Base-by-base conservation (phyloP, 2,113 vertebrate genomes). In the Ceyx cyanopectus region DNA sequence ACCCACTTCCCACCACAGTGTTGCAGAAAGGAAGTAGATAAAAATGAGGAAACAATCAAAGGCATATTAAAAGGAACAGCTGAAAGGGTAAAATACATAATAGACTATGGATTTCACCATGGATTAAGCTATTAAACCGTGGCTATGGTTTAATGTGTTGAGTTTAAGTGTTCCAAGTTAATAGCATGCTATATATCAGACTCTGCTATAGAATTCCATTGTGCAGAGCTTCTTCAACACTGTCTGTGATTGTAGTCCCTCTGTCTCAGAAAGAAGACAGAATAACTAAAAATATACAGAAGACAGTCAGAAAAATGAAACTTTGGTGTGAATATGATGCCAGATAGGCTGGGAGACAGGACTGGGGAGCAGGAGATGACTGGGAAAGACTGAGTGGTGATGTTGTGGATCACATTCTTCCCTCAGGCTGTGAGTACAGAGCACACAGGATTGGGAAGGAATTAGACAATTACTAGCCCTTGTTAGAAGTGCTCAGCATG, bases 1-100 rank as follows among this genome's bases (percentile, higher is more conserved):
- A 10, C 14, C 16, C 24, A 12, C 29, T 94, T 90, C 51, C 80
- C 32, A 85, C 65, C 83, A 12, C 60, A 87, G 45, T 69, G 23
- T 83, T 94, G 83, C 61, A 90, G 80, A 95, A 92, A 92, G 89
- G 89, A 94, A 94, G 83, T 61, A 86, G 86, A 93, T 96, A 86
- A 94, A 94, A 89, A 60, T 84, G 69, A 90, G 91, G 92, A 94
- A 92, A 88, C 86, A 95, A 93, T 95, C 69, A 62, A 95, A 94
- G 48, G 29, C 69, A 30, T 90, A 84, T 95, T 94, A 88, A 93
- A 95, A 89, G 69, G 80, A 70, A 12, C 57, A 60, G 7, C 32
- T 60, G 34, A 92, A 96, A 81, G 69, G 53, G 43, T 84, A 70
- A 93, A 90, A 84, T 70, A 78, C 57, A 29, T 93, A 94, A 88